A percentile compares a stretch with the other conserved stretches of the same genome.
Evolutionary conservation across 2,888 invertebrate species (phyloP).

Genomic region (Poecilus cupreus): DNA sequence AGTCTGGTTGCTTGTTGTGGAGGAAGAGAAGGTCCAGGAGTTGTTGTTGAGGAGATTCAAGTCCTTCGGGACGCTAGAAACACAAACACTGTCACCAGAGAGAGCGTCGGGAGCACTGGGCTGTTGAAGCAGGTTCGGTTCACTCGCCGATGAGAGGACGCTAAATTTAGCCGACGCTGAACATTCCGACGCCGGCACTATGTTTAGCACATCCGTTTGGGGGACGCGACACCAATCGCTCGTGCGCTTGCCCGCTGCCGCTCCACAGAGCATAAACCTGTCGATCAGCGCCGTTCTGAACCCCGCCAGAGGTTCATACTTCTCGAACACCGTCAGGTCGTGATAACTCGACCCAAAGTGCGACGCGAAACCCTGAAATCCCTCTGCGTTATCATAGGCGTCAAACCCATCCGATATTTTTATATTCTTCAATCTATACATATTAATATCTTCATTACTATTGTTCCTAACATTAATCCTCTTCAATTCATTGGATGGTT

Average conservation of each 20-base stretch:
- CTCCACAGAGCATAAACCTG: slow-evolving; percentile 66
- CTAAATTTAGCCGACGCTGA: slow-evolving; percentile 69
- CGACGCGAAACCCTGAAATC: slow-evolving; percentile 68
- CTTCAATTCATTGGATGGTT: slow-evolving; percentile 53
- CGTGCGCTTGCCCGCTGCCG: slow-evolving; percentile 62
- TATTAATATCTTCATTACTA: slow-evolving; percentile 60
- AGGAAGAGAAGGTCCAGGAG: slow-evolving; percentile 62
- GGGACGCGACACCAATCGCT: slow-evolving; percentile 56
- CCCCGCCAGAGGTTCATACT: slow-evolving; percentile 66
- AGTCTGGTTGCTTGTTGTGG: slow-evolving; percentile 61
- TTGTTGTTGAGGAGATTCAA: slow-evolving; percentile 76
- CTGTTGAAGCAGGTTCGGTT: slow-evolving; percentile 69
- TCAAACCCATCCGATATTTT: slow-evolving; percentile 69
- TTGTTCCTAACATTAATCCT: slow-evolving; percentile 35
- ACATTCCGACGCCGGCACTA: slow-evolving; percentile 67
- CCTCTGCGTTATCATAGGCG: slow-evolving; percentile 68
- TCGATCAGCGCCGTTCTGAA: slow-evolving; percentile 67
- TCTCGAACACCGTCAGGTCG: slow-evolving; percentile 69
- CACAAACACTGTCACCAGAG: slow-evolving; percentile 71
- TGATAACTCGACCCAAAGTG: slow-evolving; percentile 72
- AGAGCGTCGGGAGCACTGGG: slow-evolving; percentile 57
- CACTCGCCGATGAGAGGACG: slow-evolving; percentile 69
- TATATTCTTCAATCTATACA: slow-evolving; percentile 59
- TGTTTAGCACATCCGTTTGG: slow-evolving; percentile 67
- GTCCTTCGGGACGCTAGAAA: slow-evolving; percentile 80